Conservation (phyloP, 2,113 vertebrate species). For the Azemiops feae region DNA sequence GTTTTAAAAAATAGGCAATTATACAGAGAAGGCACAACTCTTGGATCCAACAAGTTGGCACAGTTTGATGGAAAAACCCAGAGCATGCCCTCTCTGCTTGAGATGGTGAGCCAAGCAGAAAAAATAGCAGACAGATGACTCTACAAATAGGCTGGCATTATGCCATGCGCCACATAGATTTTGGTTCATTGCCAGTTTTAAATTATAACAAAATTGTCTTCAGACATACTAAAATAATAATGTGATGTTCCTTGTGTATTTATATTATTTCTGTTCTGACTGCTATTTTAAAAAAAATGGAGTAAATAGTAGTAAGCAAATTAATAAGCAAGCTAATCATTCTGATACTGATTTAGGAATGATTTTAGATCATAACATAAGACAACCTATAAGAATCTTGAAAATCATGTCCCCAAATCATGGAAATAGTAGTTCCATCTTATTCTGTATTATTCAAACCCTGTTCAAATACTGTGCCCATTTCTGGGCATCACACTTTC, state of each 20-base stretch:
- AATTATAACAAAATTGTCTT: not conserved
- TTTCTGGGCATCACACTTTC: not conserved
- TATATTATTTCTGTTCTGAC: not conserved
- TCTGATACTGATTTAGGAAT: not conserved
- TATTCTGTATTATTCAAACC: not conserved
- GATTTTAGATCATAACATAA: not conserved
- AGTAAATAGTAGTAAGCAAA: not conserved
- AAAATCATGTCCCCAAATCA: not conserved
- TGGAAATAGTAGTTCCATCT: not conserved
- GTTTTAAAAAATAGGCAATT: not conserved
- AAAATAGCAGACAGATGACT: not conserved
- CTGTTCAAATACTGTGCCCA: not conserved
- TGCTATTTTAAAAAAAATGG: not conserved
- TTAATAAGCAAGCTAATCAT: not conserved
- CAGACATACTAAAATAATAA: not conserved
- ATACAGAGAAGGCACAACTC: not conserved
- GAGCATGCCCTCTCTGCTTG: not conserved
- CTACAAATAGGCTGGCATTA: not conserved
- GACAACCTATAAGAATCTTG: not conserved
- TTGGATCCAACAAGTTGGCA: not conserved
- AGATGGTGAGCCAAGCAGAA: not conserved
- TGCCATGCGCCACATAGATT: not conserved
- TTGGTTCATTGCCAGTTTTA: not conserved
- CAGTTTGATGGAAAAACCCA: not conserved
- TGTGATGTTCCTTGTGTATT: not conserved